Evolutionary conservation across 2,888 invertebrate genomes (phyloP).

Genomic region (Alloscopus bannaensis): DNA sequence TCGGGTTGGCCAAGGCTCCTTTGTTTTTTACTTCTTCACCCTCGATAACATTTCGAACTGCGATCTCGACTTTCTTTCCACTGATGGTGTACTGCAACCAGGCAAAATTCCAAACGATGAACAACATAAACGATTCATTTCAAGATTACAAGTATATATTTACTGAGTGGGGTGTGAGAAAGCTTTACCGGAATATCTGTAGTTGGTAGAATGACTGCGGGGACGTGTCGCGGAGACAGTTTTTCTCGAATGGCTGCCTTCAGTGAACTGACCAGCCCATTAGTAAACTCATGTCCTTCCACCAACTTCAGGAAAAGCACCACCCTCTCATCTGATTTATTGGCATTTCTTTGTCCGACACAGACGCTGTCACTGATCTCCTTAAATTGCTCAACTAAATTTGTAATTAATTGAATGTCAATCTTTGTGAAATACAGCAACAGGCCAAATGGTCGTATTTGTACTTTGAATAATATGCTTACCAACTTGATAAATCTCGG

Average conservation of each 20-base stretch:
- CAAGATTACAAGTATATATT: too few relatives aligned
- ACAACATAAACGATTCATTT: too few relatives aligned
- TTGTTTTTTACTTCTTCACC: slow-evolving; percentile 76
- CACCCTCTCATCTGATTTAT: slow-evolving; percentile 78
- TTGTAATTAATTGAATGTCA: too few relatives aligned
- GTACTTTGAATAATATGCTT: slow-evolving; percentile 69
- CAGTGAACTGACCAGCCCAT: slow-evolving; percentile 75
- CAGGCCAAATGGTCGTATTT: too few relatives aligned
- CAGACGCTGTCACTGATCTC: slow-evolving; percentile 79
- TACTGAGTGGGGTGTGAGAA: background rate
- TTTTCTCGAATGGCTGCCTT: slow-evolving; percentile 76
- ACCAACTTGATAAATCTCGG: slow-evolving; percentile 80
- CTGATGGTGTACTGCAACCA: slow-evolving; percentile 78
- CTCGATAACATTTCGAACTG: slow-evolving; percentile 77
- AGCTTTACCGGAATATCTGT: slow-evolving; percentile 74
- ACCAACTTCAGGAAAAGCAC: slow-evolving; percentile 78
- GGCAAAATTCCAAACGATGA: too few relatives aligned
- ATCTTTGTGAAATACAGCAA: too few relatives aligned
- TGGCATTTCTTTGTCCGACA: slow-evolving; percentile 77
- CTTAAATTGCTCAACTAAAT: slow-evolving; percentile 77
- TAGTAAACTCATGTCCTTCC: slow-evolving; percentile 74
- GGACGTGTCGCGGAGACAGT: slow-evolving; percentile 78
- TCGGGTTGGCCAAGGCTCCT: slow-evolving; percentile 77
- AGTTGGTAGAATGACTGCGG: slow-evolving; percentile 76
- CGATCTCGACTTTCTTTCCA: slow-evolving; percentile 80